These are phyloP conservation scores for Aplidium turbinatum DNA, from an alignment of 23 tunicate species.

Conservation along the genomic window DNA sequence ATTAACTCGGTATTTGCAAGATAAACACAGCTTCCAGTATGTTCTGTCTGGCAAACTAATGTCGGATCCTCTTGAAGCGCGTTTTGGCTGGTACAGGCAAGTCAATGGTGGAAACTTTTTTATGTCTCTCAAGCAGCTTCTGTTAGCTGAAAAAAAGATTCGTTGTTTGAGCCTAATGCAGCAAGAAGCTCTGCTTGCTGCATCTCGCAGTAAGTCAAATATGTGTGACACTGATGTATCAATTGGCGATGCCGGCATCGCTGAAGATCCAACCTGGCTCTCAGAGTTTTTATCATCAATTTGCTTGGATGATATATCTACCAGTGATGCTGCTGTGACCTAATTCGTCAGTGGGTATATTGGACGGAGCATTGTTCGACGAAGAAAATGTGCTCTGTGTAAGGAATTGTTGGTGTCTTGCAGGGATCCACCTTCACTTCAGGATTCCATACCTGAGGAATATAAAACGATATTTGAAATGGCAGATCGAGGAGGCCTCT, in stretches of 20 bases:
- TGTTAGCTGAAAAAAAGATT: background rate
- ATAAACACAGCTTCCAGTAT: too few species aligned
- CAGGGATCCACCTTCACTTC: background rate
- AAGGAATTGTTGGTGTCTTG: background rate
- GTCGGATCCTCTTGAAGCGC: too few species aligned
- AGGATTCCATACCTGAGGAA: background rate
- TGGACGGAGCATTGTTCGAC: conserved; percentile 9
- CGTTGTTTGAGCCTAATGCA: background rate
- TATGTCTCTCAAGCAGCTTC: background rate
- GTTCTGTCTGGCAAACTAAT: too few species aligned
- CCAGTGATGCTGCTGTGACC: background rate
- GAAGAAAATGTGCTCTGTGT: conserved; percentile 6
- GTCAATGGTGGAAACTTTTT: background rate
- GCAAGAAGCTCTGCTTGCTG: background rate
- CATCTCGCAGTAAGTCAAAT: background rate
- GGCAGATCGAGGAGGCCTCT: background rate
- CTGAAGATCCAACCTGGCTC: background rate
- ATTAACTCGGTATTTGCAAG: too few species aligned
- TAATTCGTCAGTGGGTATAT: conserved; percentile 4
- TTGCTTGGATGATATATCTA: background rate
- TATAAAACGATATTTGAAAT: background rate
- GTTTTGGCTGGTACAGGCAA: too few species aligned
- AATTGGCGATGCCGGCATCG: background rate
- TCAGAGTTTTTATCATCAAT: background rate
- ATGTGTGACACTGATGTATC: background rate